A percentile compares a stretch with the other conserved stretches of the same genome.
Evolutionary conservation across 2,888 invertebrate species (phyloP).

Genomic region (Halocaridina rubra): DNA sequence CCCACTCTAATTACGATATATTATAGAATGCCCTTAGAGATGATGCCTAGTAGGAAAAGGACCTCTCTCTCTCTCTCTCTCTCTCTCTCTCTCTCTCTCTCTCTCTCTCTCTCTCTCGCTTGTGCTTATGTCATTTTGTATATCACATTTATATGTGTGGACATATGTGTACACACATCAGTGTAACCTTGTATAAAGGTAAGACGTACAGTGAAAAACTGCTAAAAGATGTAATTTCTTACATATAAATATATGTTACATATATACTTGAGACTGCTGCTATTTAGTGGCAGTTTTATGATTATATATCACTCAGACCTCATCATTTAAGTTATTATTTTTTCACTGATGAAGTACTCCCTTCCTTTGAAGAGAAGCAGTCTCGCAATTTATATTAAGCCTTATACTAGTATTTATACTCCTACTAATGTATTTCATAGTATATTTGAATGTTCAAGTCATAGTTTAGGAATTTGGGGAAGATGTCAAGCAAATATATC

Average conservation of each 20-base stretch:
- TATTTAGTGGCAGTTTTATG: background rate
- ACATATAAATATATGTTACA: background rate
- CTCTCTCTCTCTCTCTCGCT: background rate
- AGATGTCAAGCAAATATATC: background rate
- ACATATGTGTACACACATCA: slow-evolving; percentile 35
- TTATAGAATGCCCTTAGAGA: too few species aligned
- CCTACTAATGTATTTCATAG: slow-evolving; percentile 42
- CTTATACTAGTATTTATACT: slow-evolving; percentile 55
- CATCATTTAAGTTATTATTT: background rate
- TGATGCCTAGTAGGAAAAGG: too few species aligned
- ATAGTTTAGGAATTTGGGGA: slow-evolving; percentile 10
- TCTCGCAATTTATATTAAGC: slow-evolving; percentile 50
- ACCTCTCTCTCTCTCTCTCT: background rate
- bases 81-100: background rate
- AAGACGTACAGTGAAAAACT: slow-evolving; percentile 53
- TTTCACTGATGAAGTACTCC: background rate
- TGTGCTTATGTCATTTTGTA: slow-evolving; percentile 37
- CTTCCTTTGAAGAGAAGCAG: background rate
- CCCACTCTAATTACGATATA: slow-evolving; percentile 12
- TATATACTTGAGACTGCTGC: slow-evolving; percentile 1
- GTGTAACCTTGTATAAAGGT: slow-evolving; percentile 60
- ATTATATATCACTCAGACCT: background rate
- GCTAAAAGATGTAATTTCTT: slow-evolving; percentile 37
- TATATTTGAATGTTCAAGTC: slow-evolving; percentile 32
- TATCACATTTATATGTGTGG: slow-evolving; percentile 44